phyloP scores from a whole-genome alignment of 1,140 invertebrate genomes.

The Temnothorax longispinosus region DNA sequence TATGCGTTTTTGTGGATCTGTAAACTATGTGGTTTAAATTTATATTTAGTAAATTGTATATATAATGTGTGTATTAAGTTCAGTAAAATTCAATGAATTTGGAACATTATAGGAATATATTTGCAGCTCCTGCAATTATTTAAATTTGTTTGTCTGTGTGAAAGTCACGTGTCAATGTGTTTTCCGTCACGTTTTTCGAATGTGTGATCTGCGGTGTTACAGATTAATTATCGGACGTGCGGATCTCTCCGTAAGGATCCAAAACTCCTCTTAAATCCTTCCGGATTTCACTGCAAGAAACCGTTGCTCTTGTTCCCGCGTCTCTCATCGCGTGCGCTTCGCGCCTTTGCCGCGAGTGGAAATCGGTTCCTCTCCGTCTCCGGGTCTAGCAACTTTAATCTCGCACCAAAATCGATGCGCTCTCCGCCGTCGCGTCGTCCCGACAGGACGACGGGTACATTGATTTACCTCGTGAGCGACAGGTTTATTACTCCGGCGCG shows the following conservation, averaged over 20 bases:
- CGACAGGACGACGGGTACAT: slow-evolving; percentile 61
- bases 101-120: background rate
- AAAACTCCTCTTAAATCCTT: background rate
- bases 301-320: slow-evolving; percentile 27
- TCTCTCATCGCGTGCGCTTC: slow-evolving; percentile 59
- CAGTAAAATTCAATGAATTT: background rate
- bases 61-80: background rate
- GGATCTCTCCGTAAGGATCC: background rate
- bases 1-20: too few relatives aligned
- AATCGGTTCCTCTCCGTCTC: slow-evolving; percentile 69
- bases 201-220: background rate
- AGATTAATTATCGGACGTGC: background rate
- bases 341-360: slow-evolving; percentile 67
- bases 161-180: background rate
- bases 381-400: slow-evolving; percentile 72
- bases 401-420: slow-evolving; percentile 73
- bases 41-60: too few relatives aligned
- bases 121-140: background rate
- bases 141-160: background rate
- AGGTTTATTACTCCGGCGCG: slow-evolving; percentile 73
- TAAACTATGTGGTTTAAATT: too few relatives aligned
- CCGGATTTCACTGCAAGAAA: slow-evolving; percentile 22
- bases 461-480: slow-evolving; percentile 73
- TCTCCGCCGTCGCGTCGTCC: slow-evolving; percentile 57
- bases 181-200: background rate